These are phyloP conservation scores for Orussus abietinus DNA, from an alignment of 1,140 invertebrate species.

Conservation along the genomic window DNA sequence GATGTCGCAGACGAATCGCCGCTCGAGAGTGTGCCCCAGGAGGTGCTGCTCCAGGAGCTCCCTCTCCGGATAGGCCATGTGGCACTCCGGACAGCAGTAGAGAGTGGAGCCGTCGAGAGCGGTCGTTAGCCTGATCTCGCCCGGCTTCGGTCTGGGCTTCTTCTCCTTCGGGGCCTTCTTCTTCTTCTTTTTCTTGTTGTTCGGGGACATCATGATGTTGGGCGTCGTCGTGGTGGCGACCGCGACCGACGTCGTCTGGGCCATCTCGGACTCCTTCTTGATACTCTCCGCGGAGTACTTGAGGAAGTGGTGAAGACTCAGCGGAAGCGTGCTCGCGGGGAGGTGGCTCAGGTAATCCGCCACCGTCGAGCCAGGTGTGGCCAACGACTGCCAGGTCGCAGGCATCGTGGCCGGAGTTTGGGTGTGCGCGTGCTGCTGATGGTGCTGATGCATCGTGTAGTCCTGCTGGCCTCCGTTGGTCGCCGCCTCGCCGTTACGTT, in stretches of 20 bases:
- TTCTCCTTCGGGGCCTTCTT: slow-evolving; percentile 76
- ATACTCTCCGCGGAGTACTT: slow-evolving; percentile 78
- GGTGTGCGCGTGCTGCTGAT: slow-evolving; percentile 52
- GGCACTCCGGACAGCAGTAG: slow-evolving; percentile 82
- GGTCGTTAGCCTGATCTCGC: slow-evolving; percentile 76
- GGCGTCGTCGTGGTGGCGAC: slow-evolving; percentile 53
- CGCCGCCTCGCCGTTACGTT: slow-evolving; percentile 15
- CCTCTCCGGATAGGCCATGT: slow-evolving; percentile 80
- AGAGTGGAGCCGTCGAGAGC: slow-evolving; percentile 77
- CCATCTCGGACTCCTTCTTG: slow-evolving; percentile 66
- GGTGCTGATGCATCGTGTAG: slow-evolving; percentile 50
- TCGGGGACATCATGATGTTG: slow-evolving; percentile 53
- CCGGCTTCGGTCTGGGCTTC: slow-evolving; percentile 75
- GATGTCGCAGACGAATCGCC: slow-evolving; percentile 79
- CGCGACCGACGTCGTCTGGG: slow-evolving; percentile 57
- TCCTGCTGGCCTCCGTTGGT: slow-evolving; percentile 41
- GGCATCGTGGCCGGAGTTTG: slow-evolving; percentile 54
- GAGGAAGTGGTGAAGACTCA: slow-evolving; percentile 78
- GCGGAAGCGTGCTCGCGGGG: slow-evolving; percentile 68
- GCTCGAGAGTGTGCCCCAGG: slow-evolving; percentile 74
- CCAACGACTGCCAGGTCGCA: slow-evolving; percentile 69
- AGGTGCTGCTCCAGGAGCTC: slow-evolving; percentile 77
- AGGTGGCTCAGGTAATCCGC: slow-evolving; percentile 77
- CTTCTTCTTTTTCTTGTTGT: slow-evolving; percentile 76
- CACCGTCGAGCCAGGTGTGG: slow-evolving; percentile 69